phyloP scores from a whole-genome alignment of 2,113 vertebrate genomes.

The Cisticola juncidis region DNA sequence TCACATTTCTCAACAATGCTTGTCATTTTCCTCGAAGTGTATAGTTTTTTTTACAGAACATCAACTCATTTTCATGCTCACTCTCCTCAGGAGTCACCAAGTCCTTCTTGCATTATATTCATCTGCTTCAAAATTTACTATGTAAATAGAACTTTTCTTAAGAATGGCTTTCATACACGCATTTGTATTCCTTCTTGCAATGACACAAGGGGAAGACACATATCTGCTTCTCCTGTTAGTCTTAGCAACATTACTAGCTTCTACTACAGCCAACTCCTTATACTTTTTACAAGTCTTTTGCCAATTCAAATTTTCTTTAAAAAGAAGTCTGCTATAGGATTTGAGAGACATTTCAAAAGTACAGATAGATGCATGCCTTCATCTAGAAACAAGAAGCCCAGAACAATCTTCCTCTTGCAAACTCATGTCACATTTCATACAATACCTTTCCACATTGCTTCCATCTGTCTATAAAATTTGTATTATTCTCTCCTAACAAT shows the following conservation, averaged over 20 bases:
- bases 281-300: background rate
- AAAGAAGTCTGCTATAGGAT: background rate
- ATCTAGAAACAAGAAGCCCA: background rate
- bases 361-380: background rate
- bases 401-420: background rate
- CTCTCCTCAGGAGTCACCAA: background rate
- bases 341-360: background rate
- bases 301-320: background rate
- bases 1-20: background rate
- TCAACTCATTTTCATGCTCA: background rate
- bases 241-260: background rate
- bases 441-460: background rate
- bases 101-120: background rate
- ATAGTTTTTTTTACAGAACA: background rate
- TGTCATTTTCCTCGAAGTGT: background rate
- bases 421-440: rapidly evolving
- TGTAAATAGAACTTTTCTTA: background rate
- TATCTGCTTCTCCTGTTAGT: background rate
- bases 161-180: background rate
- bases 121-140: background rate
- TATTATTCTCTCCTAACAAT: background rate
- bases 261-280: background rate
- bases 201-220: background rate
- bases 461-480: background rate
- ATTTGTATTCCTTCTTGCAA: background rate